Conservation (phyloP, 2,113 vertebrate genomes). For the Spilogale gracilis region DNA sequence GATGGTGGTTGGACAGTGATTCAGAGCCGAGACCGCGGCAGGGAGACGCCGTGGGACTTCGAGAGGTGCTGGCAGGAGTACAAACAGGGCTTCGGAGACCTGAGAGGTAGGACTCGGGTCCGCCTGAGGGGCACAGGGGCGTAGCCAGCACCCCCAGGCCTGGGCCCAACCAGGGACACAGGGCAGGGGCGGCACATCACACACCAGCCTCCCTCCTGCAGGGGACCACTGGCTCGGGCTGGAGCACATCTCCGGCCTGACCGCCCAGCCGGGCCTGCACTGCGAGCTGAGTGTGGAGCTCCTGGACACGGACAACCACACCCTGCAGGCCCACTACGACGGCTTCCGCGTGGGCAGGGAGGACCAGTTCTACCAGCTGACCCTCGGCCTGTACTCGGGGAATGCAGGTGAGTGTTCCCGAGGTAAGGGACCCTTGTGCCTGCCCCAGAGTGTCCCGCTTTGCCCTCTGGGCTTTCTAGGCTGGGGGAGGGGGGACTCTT, state of each 20-base stretch:
- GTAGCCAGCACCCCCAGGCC: background rate
- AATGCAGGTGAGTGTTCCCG: background rate
- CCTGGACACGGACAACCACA: background rate
- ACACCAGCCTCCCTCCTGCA: background rate
- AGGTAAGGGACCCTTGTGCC: background rate
- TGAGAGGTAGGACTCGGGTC: background rate
- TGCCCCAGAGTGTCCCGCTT: background rate
- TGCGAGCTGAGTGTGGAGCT: background rate
- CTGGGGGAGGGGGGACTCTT: background rate
- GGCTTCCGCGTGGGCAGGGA: background rate
- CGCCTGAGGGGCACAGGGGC: background rate
- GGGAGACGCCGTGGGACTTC: background rate
- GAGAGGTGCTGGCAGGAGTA: slow-evolving; percentile 18
- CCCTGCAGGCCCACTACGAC: background rate
- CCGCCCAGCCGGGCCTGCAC: background rate
- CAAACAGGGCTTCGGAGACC: background rate
- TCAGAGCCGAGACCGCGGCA: background rate
- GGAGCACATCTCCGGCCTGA: background rate
- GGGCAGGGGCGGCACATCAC: background rate
- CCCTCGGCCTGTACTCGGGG: background rate
- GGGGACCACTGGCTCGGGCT: slow-evolving; percentile 45
- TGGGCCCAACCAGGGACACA: background rate
- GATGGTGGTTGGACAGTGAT: background rate
- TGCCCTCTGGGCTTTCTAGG: background rate
- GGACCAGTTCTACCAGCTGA: background rate